Base-by-base conservation (phyloP, 2,888 invertebrate species). In the Archips crataeganus region DNA sequence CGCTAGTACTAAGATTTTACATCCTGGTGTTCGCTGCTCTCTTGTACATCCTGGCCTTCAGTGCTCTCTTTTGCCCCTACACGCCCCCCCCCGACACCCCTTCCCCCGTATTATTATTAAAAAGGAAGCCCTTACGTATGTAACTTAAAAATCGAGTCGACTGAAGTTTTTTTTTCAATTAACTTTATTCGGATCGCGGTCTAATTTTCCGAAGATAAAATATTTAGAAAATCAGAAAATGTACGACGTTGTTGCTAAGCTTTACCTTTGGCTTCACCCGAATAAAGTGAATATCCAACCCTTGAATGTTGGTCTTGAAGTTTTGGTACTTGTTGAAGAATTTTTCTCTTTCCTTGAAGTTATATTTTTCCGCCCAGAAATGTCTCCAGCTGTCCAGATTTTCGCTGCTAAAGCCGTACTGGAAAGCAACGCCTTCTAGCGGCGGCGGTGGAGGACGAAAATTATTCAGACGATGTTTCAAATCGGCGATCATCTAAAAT, bases 301-400 rank as follows among this genome's bases (percentile, higher is more conserved):
- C 97, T 87, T 96, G 96, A 65, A 98, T 96, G 67, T 95, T 95
- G 0, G 97, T 97, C 74, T 91, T 95, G 85, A 95, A 98, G 66
- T 97, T 97, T 0, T 96, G 95, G 79, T 95, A 96, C 71, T 95
- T 87, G 82, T 97, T 97, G 54, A 97, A 84, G 61, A 91, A 88
- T 11, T 83, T 83, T 83, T 97, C 96, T 8, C 96, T 91, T 78
- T 95, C 90, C 39, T 88, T 87, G 97, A 97, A 97, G 79, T 97
- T 93, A 84, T 96, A 97, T 68, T 96, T 92, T 0, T 94, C 94
- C 49, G 87, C 86, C 97, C 97, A 97, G 83, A 96, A 95, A 2
- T 94, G 86, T 5, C 95, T 78, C n/a, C 96, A 85, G 23, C 85
- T 85, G 61, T 91, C 85, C 54, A 96, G 82, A 70, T 90, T 93